phyloP scores from a whole-genome alignment of 2,113 vertebrate species.

The Rhineura floridana region DNA sequence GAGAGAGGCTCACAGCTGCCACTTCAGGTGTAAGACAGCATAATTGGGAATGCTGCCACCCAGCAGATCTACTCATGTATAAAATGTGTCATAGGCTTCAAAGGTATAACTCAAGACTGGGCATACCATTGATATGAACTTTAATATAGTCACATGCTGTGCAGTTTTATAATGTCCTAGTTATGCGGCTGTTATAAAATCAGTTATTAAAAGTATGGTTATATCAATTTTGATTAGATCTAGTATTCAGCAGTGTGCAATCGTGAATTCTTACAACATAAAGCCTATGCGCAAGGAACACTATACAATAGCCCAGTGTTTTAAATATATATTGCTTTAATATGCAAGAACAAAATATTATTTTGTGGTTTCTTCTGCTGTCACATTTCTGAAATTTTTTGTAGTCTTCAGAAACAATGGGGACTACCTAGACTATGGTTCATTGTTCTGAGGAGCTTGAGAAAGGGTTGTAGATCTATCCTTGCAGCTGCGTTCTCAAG shows the following conservation, averaged over 20 bases:
- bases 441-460: background rate
- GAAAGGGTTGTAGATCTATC: background rate
- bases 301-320: background rate
- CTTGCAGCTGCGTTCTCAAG: no score
- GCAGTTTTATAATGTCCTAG: background rate
- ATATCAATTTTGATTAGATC: background rate
- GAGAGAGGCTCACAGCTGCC: background rate
- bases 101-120: background rate
- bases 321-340: constrained; percentile 10
- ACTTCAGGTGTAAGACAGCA: background rate
- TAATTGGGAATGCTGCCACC: background rate
- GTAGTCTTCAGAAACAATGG: background rate
- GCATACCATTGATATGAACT: background rate
- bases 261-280: constrained; percentile 9
- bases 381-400: background rate
- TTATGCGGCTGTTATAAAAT: background rate
- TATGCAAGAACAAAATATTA: background rate
- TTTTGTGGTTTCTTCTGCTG: background rate
- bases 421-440: background rate
- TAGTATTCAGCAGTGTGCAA: constrained; percentile 5
- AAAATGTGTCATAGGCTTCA: background rate
- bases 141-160: background rate
- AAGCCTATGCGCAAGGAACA: background rate
- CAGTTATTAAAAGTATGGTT: constrained; percentile 22
- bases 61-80: background rate